Evolutionary conservation across 2,888 invertebrate species (phyloP).

Genomic region (Abscondita cerata): DNA sequence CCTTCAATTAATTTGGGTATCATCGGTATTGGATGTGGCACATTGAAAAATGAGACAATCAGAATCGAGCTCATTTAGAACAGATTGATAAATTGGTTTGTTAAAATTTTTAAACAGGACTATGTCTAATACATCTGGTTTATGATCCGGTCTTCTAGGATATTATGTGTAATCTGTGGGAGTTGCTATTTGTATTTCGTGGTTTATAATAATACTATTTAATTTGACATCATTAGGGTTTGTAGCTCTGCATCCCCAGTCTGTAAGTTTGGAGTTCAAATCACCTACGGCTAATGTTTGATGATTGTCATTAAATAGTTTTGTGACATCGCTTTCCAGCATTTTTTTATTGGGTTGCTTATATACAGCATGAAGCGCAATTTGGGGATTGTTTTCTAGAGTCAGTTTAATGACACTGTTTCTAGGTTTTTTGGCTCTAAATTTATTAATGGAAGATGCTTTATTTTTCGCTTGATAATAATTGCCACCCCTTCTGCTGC

Average conservation of each 20-base stretch:
- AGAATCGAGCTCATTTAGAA: conserved; percentile 10
- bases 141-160: neutral
- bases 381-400: neutral
- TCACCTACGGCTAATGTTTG: neutral
- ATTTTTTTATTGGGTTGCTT: conserved; percentile 3
- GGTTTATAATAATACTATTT: neutral
- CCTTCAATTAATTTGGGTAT: too few species aligned
- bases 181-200: too few species aligned
- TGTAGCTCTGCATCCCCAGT: conserved; percentile 14
- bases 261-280: conserved; percentile 12
- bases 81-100: conserved; percentile 4
- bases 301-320: neutral
- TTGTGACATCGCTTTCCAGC: neutral
- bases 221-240: conserved; percentile 1
- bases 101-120: neutral
- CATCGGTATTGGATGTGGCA: too few species aligned
- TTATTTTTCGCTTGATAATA: too few species aligned
- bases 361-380: neutral
- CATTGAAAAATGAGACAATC: neutral
- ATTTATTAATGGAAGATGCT: too few species aligned
- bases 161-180: neutral
- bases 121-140: conserved; percentile 2
- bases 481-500: too few species aligned
- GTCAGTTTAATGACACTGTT: too few species aligned
- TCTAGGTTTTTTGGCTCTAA: too few species aligned